Evolutionary conservation across 2,888 invertebrate genomes (phyloP).

Genomic region (Thera britannica): DNA sequence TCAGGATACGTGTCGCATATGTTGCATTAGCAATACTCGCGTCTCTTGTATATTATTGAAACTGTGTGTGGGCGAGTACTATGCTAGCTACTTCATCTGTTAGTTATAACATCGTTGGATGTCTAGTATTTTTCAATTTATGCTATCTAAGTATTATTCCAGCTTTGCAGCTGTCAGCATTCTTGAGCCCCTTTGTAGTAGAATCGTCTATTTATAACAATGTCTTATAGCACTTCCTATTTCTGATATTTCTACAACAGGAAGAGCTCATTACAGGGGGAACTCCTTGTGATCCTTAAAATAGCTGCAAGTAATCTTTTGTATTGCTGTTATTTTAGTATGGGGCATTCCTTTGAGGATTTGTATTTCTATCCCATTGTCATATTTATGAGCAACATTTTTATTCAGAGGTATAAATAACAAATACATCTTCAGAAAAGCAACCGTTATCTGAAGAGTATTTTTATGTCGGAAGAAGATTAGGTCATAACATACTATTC

Average conservation of each 20-base stretch:
- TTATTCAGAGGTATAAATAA: background rate
- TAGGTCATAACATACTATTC: too few species aligned
- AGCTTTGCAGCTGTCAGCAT: slow-evolving; percentile 4
- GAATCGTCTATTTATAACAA: slow-evolving; percentile 27
- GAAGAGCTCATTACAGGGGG: slow-evolving; percentile 29
- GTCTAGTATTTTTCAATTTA: background rate
- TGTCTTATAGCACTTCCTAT: slow-evolving; percentile 32
- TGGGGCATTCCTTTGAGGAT: slow-evolving; percentile 17
- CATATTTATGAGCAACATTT: slow-evolving; percentile 2
- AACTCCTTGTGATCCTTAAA: slow-evolving; percentile 23
- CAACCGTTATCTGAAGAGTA: background rate
- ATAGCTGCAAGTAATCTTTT: slow-evolving; percentile 24
- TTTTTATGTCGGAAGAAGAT: background rate
- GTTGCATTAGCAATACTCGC: background rate
- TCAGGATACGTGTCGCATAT: slow-evolving; percentile 7
- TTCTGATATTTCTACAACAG: slow-evolving; percentile 24
- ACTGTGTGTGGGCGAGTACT: background rate
- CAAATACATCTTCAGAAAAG: background rate
- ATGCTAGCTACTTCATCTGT: background rate
- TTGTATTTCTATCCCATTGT: background rate
- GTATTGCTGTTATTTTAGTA: slow-evolving; percentile 3
- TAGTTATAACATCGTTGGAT: background rate
- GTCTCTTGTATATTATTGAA: background rate
- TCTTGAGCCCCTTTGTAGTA: slow-evolving; percentile 25
- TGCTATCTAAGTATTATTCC: background rate